Base-by-base conservation (phyloP, 2,888 invertebrate species). In the Watsonalla binaria region DNA sequence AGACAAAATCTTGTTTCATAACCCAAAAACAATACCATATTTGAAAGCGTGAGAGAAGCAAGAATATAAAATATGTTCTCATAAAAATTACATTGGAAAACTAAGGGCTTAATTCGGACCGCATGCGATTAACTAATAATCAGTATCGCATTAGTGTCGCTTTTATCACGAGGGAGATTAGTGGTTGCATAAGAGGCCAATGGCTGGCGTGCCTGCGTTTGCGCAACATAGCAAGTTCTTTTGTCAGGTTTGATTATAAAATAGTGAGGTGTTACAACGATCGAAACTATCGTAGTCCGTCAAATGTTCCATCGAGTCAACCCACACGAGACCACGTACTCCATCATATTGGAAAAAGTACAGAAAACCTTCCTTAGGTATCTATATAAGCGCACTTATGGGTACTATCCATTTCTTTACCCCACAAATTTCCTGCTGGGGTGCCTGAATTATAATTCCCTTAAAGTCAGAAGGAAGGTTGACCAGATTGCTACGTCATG, bases 81-180 rank as follows among this genome's bases (percentile, higher is more conserved):
- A 57, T 59, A 57, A 56, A 60, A 59, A 55, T 53, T 47, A 62
- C 61, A 39, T 49, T 49, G 14, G 9, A 58, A 60, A 67, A 65
- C 60, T 60, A 57, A 73, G 67, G 64, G 70, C 72, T 65, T 70
- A 64, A 67, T 58, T 45, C 55, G 54, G 56, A 54, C 56, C 15
- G 62, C 62, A 55, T 54, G 47, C 59, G 73, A 78, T 78, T 76
- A 74, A 75, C 72, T 65, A 75, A 74, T 74, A 75, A 78, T 74
- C 72, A 72, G 65, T 66, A 68, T 60, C 68, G 72, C 62, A 77
- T 78, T 78, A 76, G 65, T 72, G 76, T 78, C 78, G 68, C 60
- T 66, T 69, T 70, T 74, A 74, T 76, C 72, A 66, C 59, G 54
- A 59, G 49, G 51, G 60, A 72, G 74, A 72, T 75, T 69, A 71